phyloP scores from a whole-genome alignment of 2,113 vertebrate species.

The Daubentonia madagascariensis region DNA sequence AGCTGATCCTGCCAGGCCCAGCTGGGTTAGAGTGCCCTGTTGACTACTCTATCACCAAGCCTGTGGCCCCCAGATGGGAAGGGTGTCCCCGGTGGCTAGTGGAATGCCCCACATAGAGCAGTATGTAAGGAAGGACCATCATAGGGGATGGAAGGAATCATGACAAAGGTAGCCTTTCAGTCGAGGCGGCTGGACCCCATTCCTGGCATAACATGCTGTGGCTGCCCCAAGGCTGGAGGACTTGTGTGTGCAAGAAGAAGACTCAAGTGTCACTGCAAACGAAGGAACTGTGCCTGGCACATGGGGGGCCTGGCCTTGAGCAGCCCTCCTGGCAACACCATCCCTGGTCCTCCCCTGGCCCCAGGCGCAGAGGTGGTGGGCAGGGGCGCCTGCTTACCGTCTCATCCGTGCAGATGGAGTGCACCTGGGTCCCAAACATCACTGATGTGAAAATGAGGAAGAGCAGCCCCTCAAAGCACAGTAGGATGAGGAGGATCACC shows the following conservation, averaged over 20 bases:
- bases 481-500: slow-evolving; percentile 96
- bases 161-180: not conserved
- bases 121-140: not conserved
- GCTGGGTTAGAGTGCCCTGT: no score
- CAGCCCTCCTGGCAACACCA: not conserved
- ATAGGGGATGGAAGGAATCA: fast-evolving
- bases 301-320: not conserved
- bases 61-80: not conserved
- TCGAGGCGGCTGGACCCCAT: not conserved
- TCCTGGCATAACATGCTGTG: not conserved
- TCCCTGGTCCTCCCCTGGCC: fast-evolving
- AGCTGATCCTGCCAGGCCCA: not conserved
- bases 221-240: not conserved
- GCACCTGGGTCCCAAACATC: slow-evolving; percentile 99
- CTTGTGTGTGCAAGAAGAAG: fast-evolving
- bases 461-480: slow-evolving; percentile 96
- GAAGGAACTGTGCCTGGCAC: not conserved
- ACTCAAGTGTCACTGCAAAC: not conserved
- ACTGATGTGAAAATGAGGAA: slow-evolving; percentile 98
- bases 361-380: not conserved
- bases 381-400: slow-evolving; percentile 87
- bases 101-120: not conserved
- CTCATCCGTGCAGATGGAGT: slow-evolving; percentile 98
- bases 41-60: not conserved
- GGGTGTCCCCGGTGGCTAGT: not conserved